These are phyloP conservation scores for Chymomyza costata DNA, from an alignment of 1,140 invertebrate genomes.

Conservation along the genomic window DNA sequence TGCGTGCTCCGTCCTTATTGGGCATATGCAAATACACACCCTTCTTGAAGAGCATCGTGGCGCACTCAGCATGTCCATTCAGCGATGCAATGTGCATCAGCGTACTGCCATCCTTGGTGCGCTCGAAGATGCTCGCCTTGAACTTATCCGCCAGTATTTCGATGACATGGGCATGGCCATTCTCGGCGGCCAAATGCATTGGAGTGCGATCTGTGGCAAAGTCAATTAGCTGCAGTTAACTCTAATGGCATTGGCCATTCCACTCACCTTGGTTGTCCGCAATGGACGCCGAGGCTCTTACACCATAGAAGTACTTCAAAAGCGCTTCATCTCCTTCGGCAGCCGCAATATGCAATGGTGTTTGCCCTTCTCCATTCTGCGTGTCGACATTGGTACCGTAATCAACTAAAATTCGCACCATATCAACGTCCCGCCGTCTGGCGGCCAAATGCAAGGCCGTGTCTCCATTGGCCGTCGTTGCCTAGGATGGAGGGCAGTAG, in stretches of 20 bases:
- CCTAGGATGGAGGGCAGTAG: slow-evolving; percentile 61
- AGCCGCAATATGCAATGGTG: slow-evolving; percentile 95
- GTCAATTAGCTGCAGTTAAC: background rate
- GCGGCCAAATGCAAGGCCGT: slow-evolving; percentile 94
- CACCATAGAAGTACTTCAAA: slow-evolving; percentile 96
- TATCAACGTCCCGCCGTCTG: slow-evolving; percentile 90
- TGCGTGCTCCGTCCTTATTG: slow-evolving; percentile 95
- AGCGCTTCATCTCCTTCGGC: slow-evolving; percentile 94
- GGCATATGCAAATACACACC: slow-evolving; percentile 99
- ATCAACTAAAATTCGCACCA: slow-evolving; percentile 93
- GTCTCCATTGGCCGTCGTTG: slow-evolving; percentile 86
- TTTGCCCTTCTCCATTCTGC: slow-evolving; percentile 94
- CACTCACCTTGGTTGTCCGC: slow-evolving; percentile 89
- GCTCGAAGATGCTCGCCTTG: slow-evolving; percentile 94
- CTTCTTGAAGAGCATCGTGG: slow-evolving; percentile 98
- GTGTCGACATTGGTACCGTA: slow-evolving; percentile 93
- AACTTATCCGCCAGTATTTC: slow-evolving; percentile 98
- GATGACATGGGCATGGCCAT: slow-evolving; percentile 95
- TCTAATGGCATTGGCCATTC: background rate
- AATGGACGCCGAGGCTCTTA: slow-evolving; percentile 94
- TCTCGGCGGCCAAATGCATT: slow-evolving; percentile 97
- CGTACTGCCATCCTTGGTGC: slow-evolving; percentile 98
- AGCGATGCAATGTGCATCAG: slow-evolving; percentile 98
- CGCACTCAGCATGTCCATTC: slow-evolving; percentile 97
- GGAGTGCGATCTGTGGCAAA: slow-evolving; percentile 88